Percentiles rank a stretch among this genome's conserved stretches.
These are phyloP conservation scores for Cichladusa arquata DNA, from an alignment of 2,113 vertebrate species.

Conservation along the genomic window DNA sequence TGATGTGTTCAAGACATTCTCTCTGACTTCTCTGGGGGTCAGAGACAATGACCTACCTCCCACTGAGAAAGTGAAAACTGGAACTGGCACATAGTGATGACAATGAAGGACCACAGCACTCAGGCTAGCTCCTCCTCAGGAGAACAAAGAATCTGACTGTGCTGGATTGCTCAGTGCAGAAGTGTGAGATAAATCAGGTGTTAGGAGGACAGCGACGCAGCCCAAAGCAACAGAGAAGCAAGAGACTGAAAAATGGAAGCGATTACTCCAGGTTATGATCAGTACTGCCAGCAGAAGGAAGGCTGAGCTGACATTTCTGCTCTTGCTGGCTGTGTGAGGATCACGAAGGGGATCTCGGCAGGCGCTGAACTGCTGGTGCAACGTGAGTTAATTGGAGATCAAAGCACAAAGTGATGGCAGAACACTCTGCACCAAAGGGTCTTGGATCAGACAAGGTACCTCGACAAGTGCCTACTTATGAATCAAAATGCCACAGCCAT, in stretches of 20 bases:
- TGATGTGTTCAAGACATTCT: not conserved
- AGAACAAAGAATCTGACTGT: not conserved
- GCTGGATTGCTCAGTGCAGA: not conserved
- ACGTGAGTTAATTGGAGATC: accelerated
- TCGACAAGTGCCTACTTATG: accelerated
- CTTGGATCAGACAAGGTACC: accelerated
- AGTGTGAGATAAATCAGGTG: not conserved
- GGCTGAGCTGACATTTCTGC: not conserved
- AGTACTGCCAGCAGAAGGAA: not conserved
- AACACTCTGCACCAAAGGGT: accelerated
- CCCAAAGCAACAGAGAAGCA: not conserved
- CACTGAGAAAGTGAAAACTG: accelerated
- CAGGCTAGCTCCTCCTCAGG: not conserved
- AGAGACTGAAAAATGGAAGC: not conserved
- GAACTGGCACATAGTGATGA: accelerated
- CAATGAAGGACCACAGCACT: not conserved
- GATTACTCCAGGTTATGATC: not conserved
- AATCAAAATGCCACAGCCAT: not conserved
- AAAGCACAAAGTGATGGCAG: not conserved
- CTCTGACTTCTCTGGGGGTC: not conserved
- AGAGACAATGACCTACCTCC: not conserved
- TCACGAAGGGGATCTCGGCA: accelerated
- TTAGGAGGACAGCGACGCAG: not conserved
- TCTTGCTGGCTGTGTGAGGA: not conserved
- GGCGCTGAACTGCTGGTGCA: accelerated